A percentile compares a stretch with the other conserved stretches of the same genome.
Conservation (phyloP, 2,113 vertebrate genomes). For the Rhabdornis inornatus region DNA sequence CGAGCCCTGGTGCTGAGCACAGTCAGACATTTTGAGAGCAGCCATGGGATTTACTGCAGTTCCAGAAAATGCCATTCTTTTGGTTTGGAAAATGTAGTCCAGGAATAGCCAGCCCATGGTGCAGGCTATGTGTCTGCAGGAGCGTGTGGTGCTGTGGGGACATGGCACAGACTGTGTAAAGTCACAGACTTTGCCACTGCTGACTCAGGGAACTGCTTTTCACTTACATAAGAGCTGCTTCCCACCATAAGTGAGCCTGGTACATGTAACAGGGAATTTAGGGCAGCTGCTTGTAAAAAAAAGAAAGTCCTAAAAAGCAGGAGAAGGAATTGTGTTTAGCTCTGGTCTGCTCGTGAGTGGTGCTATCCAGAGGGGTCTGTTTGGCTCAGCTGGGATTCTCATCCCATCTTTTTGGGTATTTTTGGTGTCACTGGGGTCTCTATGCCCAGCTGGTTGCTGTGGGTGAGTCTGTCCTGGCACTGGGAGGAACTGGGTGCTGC, state of each 20-base stretch:
- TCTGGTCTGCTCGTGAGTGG: not conserved
- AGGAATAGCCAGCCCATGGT: not conserved
- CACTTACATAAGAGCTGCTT: not conserved
- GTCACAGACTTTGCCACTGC: not conserved
- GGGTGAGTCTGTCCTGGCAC: not conserved
- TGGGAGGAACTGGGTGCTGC: not conserved
- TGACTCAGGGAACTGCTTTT: not conserved
- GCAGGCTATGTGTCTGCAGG: not conserved
- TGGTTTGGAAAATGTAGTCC: not conserved
- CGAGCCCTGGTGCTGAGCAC: not conserved
- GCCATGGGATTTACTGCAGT: not conserved
- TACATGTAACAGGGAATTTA: not conserved
- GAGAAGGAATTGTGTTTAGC: not conserved
- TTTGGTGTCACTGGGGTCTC: not conserved
- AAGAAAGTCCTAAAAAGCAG: not conserved
- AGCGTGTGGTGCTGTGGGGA: not conserved
- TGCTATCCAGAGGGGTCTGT: not conserved
- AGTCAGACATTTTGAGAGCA: not conserved
- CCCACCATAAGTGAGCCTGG: not conserved
- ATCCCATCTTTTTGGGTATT: rapidly evolving
- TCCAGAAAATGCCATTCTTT: not conserved
- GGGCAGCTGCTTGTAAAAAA: conserved; percentile 1
- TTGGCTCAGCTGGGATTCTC: not conserved
- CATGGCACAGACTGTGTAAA: not conserved
- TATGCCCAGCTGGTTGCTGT: not conserved